Percentiles rank a stretch among this genome's conserved stretches.
phyloP scores from a whole-genome alignment of 1,140 invertebrate species.

The Melipona quadrifasciata region DNA sequence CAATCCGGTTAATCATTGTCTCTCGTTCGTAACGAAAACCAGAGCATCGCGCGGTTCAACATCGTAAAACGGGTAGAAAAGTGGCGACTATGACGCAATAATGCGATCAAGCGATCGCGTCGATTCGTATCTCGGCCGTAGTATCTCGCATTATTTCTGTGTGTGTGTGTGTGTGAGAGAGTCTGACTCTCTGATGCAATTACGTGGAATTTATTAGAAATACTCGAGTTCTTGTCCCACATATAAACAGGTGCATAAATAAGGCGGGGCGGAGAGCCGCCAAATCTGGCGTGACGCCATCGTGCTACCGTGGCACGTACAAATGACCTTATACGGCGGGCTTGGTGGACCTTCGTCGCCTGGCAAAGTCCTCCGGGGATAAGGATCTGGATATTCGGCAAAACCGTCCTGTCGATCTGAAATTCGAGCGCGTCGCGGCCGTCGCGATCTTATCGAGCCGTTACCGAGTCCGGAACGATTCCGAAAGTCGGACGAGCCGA shows the following conservation, averaged over 20 bases:
- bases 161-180: too few relatives aligned
- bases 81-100: not conserved
- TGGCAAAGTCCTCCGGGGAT: slow-evolving; percentile 48
- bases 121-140: not conserved
- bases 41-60: not conserved
- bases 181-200: not conserved
- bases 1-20: not conserved
- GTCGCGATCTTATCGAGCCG: slow-evolving; percentile 52
- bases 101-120: not conserved
- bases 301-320: slow-evolving; percentile 58
- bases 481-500: not conserved
- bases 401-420: slow-evolving; percentile 52
- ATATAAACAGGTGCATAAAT: slow-evolving; percentile 52
- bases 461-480: slow-evolving; percentile 17
- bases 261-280: slow-evolving; percentile 11
- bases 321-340: slow-evolving; percentile 71
- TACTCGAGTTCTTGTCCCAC: not conserved
- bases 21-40: not conserved
- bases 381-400: slow-evolving; percentile 58
- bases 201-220: not conserved
- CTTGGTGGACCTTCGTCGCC: slow-evolving; percentile 42
- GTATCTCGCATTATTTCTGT: not conserved
- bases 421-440: slow-evolving; percentile 34
- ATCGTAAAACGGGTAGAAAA: not conserved
- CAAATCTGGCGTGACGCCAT: slow-evolving; percentile 60